Percentiles rank a stretch among this genome's conserved stretches.
These are phyloP conservation scores for Setophaga petechia DNA, from an alignment of 2,113 vertebrate genomes.

Conservation along the genomic window DNA sequence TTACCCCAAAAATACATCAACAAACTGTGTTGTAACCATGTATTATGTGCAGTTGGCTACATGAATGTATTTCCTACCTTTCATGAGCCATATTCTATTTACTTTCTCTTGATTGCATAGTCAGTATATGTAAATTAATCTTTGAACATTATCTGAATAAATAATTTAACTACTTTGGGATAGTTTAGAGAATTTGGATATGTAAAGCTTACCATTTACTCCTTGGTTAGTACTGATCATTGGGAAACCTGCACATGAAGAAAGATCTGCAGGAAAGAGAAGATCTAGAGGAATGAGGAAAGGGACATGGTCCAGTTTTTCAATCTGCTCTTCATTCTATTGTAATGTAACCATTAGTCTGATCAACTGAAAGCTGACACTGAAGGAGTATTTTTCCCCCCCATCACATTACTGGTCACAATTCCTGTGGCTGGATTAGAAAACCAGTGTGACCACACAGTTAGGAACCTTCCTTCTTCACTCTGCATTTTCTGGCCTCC, in stretches of 20 bases:
- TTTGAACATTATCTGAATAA: neutral
- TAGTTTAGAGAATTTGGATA: neutral
- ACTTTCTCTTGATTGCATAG: neutral
- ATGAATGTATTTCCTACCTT: neutral
- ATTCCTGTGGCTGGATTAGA: neutral
- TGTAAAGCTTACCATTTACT: neutral
- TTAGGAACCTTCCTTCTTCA: neutral
- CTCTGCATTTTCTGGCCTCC: neutral
- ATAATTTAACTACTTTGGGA: neutral
- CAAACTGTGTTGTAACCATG: neutral
- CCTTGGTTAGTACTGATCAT: neutral
- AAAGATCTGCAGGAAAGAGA: neutral
- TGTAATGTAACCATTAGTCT: neutral
- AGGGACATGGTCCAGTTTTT: neutral
- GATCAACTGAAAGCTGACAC: neutral
- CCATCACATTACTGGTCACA: neutral
- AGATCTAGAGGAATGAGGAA: neutral
- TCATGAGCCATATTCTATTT: neutral
- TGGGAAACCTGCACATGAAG: neutral
- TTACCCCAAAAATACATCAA: neutral
- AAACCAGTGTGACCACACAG: neutral
- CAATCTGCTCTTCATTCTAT: neutral
- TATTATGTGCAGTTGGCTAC: neutral
- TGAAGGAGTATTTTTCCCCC: neutral
- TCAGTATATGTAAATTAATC: neutral